These are phyloP conservation scores for Philopotamus ludificatus DNA, from an alignment of 1,140 invertebrate genomes.

Conservation along the genomic window DNA sequence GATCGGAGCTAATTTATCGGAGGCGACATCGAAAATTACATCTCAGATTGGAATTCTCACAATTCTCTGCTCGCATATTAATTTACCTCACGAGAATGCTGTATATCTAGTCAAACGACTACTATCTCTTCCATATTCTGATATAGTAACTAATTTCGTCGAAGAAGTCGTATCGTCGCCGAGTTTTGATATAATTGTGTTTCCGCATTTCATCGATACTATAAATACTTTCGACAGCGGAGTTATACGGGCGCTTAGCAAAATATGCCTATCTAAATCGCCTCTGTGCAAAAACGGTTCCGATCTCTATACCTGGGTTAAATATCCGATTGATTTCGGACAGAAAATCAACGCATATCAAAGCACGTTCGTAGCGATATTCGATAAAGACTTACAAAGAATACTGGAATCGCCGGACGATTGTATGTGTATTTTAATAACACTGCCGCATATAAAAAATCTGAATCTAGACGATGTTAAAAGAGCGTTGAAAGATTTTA, in stretches of 20 bases:
- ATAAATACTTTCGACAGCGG: conserved; percentile 59
- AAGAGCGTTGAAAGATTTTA: conserved; percentile 44
- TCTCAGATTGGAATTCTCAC: conserved; percentile 60
- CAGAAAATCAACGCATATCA: conserved; percentile 47
- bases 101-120: conserved; percentile 64
- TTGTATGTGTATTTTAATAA: conserved; percentile 58
- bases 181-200: conserved; percentile 70
- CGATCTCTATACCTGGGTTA: conserved; percentile 62
- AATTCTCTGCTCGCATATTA: conserved; percentile 60
- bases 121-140: conserved; percentile 55
- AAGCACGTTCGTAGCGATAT: conserved; percentile 45
- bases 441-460: conserved; percentile 61
- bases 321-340: conserved; percentile 65
- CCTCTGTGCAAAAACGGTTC: conserved; percentile 61
- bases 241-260: conserved; percentile 63
- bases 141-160: conserved; percentile 63
- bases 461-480: conserved; percentile 48
- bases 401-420: conserved; percentile 51
- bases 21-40: conserved; percentile 54
- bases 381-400: conserved; percentile 46
- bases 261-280: conserved; percentile 67
- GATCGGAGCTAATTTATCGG: conserved; percentile 55
- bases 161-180: conserved; percentile 64
- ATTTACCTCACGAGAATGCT: conserved; percentile 68
- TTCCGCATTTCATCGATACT: conserved; percentile 67